Conservation (phyloP, 2,797 vertebrate genomes). For the Gymnopithys bicolor region DNA sequence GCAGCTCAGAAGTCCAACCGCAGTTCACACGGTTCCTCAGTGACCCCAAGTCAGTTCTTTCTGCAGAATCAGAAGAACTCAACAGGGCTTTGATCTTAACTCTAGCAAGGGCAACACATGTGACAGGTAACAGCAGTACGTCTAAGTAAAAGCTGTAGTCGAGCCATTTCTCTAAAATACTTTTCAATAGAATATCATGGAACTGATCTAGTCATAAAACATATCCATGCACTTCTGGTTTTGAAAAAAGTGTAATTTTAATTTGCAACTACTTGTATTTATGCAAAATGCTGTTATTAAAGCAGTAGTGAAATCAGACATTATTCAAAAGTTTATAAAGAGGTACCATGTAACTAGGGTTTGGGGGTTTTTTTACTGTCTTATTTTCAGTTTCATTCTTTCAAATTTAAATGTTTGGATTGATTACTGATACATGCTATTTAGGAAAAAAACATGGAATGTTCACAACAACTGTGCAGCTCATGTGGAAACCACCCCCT, state of each 20-base stretch:
- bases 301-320: background rate
- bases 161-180: background rate
- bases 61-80: slow-evolving; percentile 95
- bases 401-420: background rate
- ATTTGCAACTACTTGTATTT: background rate
- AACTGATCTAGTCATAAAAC: background rate
- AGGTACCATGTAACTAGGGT: background rate
- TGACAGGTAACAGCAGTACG: slow-evolving; percentile 84
- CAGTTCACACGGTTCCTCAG: slow-evolving; percentile 98
- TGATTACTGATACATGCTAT: background rate
- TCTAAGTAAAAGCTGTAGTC: background rate
- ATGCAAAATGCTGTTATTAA: background rate
- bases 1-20: slow-evolving; percentile 96
- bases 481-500: background rate
- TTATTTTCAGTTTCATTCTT: background rate
- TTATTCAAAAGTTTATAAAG: background rate
- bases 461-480: background rate
- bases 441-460: background rate
- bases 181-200: background rate
- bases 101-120: slow-evolving; percentile 94
- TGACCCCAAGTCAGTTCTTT: slow-evolving; percentile 95
- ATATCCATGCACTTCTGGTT: background rate
- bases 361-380: background rate
- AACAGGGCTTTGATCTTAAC: slow-evolving; percentile 97
- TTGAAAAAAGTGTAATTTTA: background rate